Base-by-base conservation (phyloP, 1,140 invertebrate genomes). In the Drosophila sucinea region DNA sequence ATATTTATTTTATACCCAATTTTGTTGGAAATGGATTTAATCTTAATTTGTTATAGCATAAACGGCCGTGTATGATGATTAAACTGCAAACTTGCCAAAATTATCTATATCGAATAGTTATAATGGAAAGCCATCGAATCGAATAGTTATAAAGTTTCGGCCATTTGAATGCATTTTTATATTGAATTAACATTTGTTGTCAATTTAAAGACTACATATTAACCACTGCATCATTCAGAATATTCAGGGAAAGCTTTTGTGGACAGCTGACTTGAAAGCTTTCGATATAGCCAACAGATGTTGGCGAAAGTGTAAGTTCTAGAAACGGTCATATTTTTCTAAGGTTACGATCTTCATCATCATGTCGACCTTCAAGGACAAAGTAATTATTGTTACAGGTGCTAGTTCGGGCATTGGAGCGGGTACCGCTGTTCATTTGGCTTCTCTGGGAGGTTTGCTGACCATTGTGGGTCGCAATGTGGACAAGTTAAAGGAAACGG, bases 341-440 rank as follows among this genome's bases (percentile, higher is more conserved):
- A 10, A 51, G 23, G 44, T 51, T 51, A 27, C 44, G 44, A 51
- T 64, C 32, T 68, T 51, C 3, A 55, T 10, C 8, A 91, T 8
- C n/a, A 91, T 89, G 81, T 65, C 70, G n/a, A 93, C 93, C 86
- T 95, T 96, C 73, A 77, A 92, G 17, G 94, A 94, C 44, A 96
- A 96, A 94, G 95, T 96, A n/a, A 93, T 96, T 3, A 83, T 96
- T 44, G 94, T 96, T 66, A 96, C 95, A 4, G 97, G 97, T 64
- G 97, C 97, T 0, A 97, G 96, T 91, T 97, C 96, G 23, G 97
- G 97, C 3, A 98, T 98, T 74, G 97, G 97, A 38, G 95, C 95
- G 54, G 96, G 95, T 2, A 96, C 96, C 11, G 97, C 97, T 0
- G 91, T 96, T 29, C 93, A 95, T 65, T 94, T 98, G 64, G 95